Base-by-base conservation (phyloP, 1,140 invertebrate genomes). In the Zophobas morio region DNA sequence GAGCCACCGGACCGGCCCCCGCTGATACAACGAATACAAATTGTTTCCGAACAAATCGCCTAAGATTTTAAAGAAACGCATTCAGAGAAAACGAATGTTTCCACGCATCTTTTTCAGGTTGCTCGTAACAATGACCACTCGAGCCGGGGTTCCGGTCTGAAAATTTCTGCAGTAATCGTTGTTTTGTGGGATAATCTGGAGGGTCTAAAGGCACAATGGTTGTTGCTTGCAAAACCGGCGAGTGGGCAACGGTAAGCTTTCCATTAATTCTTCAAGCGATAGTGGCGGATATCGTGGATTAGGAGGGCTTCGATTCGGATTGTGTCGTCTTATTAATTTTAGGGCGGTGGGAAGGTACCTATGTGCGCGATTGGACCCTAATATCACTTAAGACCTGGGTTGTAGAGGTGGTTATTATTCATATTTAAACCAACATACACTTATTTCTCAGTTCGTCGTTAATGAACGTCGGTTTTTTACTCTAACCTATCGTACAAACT, bases 201-300 rank as follows among this genome's bases (percentile, higher is more conserved):
- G 60, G 60, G 20, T 66, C 32, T n/a, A 20, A 42, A 40, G 42
- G 60, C 6, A 40, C 60, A 42, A 42, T 2, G 37, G 60, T 42
- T 33, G 60, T 66, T 42, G n/a, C n/a, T 42, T 66, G 60, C 60
- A 42, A 66, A 66, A 66, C 39, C 49, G n/a, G 40, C 1, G 60
- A 4, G 39, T n/a, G 60, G 39, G 60, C 20, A 66, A n/a, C 39
- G 37, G 37, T 66, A 66, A 66, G 60, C 60, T 66, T 66, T 66
- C 60, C 60, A 66, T 66, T 66, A 66, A 66, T 66, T 66, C 60
- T 66, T 66, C 33, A 39, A 8, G 39, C 60, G 60, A 66, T 66
- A 66, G 60, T 66, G 37, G 37, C 37, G 60, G 60, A 66, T 66
- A 66, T 40, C 39, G 60, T 39, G 60, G 60, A 66, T 66, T 66